phyloP scores from a whole-genome alignment of 2,888 invertebrate species.

The Alentia gelatinosa region DNA sequence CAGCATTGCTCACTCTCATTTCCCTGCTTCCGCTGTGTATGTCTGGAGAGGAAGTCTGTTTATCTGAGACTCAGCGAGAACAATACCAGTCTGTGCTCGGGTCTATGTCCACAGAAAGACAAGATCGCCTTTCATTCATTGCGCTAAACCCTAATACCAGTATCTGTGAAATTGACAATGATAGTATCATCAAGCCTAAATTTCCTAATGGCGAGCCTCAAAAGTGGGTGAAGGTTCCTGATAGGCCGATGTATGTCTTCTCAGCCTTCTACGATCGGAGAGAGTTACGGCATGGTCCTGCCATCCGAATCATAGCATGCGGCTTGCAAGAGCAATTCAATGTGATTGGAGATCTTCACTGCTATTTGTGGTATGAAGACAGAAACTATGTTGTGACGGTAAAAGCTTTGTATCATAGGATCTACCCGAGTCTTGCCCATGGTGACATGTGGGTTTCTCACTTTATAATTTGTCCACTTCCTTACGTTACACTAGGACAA shows the following conservation, averaged over 20 bases:
- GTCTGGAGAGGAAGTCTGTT: background rate
- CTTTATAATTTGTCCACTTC: constrained; percentile 61
- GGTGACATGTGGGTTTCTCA: constrained; percentile 61
- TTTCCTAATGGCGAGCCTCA: constrained; percentile 57
- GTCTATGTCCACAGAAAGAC: background rate
- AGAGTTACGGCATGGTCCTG: constrained; percentile 56
- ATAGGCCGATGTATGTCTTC: constrained; percentile 59
- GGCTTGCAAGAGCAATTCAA: constrained; percentile 61
- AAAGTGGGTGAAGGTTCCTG: constrained; percentile 57
- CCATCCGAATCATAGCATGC: constrained; percentile 60
- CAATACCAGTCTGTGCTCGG: background rate
- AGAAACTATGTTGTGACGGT: constrained; percentile 11
- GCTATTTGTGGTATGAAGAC: constrained; percentile 61
- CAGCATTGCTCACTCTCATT: background rate
- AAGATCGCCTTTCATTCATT: background rate
- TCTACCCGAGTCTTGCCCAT: constrained; percentile 60
- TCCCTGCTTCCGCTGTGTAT: background rate
- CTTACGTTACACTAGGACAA: background rate
- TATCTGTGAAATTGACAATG: background rate
- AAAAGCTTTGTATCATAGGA: constrained; percentile 58
- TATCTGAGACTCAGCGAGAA: background rate
- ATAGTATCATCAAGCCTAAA: background rate
- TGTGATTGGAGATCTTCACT: constrained; percentile 59
- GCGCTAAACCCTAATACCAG: background rate
- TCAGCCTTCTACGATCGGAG: constrained; percentile 62